Evolutionary conservation across 2,113 vertebrate species (phyloP).

Genomic region (Hydropotes inermis): DNA sequence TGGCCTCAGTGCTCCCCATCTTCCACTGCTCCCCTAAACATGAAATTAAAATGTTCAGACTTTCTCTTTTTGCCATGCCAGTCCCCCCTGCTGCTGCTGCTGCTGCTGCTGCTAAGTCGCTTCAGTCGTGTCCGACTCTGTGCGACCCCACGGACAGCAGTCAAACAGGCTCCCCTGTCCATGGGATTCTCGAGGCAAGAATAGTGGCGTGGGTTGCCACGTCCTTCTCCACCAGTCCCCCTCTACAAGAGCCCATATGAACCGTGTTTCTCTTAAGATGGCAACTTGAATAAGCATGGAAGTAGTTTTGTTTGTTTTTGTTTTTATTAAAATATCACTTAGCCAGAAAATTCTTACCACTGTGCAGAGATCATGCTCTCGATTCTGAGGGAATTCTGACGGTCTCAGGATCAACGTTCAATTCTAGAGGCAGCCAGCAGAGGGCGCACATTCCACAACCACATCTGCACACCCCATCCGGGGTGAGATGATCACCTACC

Average conservation of each 20-base stretch:
- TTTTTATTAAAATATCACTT: neutral
- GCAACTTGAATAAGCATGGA: neutral
- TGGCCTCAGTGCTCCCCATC: neutral
- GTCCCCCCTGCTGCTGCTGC: neutral
- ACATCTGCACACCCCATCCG: rapidly evolving
- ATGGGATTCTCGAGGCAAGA: neutral
- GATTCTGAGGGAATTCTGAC: neutral
- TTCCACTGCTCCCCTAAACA: neutral
- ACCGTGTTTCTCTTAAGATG: neutral
- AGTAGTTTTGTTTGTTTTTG: neutral
- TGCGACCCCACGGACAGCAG: neutral
- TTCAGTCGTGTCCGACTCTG: neutral
- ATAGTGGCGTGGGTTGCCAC: neutral
- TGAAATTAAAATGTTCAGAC: neutral
- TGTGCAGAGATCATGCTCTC: neutral
- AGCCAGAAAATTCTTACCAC: neutral
- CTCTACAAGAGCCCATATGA: neutral
- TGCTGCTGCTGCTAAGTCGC: neutral
- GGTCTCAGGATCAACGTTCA: neutral
- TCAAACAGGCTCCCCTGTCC: neutral
- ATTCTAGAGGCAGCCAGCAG: constrained; percentile 25
- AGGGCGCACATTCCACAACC: neutral
- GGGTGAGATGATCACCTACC: neutral
- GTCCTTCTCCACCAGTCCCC: neutral
- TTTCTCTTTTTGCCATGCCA: neutral